Evolutionary conservation across 1,140 invertebrate genomes (phyloP), one percentile per base, ranked within the genome.

Genomic region (Apis laboriosa): DNA sequence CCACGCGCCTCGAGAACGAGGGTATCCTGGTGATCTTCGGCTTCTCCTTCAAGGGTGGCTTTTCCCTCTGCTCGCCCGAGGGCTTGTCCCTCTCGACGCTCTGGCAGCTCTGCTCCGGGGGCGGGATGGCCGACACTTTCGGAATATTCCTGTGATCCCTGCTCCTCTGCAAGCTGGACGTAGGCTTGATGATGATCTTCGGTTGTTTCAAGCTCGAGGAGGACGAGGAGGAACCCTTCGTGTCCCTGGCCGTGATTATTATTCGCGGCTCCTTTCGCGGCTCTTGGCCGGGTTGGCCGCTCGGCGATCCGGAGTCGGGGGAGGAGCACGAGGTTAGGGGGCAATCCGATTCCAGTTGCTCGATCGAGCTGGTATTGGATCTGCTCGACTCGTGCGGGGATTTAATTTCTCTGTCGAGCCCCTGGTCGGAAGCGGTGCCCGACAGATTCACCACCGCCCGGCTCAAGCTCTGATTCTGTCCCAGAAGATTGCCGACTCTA

Each of bases 121-220:
- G 88, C 9, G 92, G 93, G 80, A 93, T 93, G 11, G 92, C 92
- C 12, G 93, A 93, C 51, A 94, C 93, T 84, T 94, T 94, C 2
- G 93, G 93, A 70, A 94, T 92, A 77, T 92, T 92, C 75, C 92
- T 92, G 55, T 92, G 90, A 79, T 92, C 90, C 63, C 91, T 89
- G 70, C 77, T 90, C 64, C 90, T 91, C 77, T 90, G 88, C 24
- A 91, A 84, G 77, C 90, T 92, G 19, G 92, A 90, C 9, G 92
- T 94, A 8, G 94, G 94, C 78, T 94, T 94, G 56, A 95, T 95
- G 51, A 95, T 95, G 53, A 95, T 94, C 80, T 93, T 94, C 0
- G 94, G 94, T 66, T 94, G 93, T 71, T 93, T 92, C 9, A 89
- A 55, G 67, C 61, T 86, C 1, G 67, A 53, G 11, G 63, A 55